Evolutionary conservation across 1,140 invertebrate species (phyloP).

Genomic region (Sarcophaga bullata): DNA sequence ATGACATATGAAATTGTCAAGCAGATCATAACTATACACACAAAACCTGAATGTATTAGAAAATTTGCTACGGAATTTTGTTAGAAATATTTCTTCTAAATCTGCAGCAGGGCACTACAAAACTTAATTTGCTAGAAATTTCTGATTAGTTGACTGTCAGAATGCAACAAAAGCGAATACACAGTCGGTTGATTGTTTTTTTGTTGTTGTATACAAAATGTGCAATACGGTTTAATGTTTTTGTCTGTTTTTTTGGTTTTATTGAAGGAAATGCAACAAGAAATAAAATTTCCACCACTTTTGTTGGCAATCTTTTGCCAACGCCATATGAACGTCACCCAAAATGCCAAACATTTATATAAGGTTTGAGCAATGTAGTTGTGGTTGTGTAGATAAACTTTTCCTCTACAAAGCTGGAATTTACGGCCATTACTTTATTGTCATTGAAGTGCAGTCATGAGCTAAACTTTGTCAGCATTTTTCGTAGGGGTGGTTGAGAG

Average conservation of each 20-base stretch:
- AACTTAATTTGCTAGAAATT: too few relatives aligned
- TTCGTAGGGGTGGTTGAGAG: not conserved
- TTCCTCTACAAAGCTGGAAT: not conserved
- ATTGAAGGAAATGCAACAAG: too few relatives aligned
- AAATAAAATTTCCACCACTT: not conserved
- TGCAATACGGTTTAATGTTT: too few relatives aligned
- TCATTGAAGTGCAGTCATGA: slow-evolving; percentile 18
- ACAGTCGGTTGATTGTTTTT: too few relatives aligned
- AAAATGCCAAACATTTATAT: not conserved
- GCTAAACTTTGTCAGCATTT: slow-evolving; percentile 10
- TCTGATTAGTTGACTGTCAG: too few relatives aligned
- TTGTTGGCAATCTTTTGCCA: not conserved
- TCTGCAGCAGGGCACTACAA: too few relatives aligned
- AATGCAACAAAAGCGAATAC: too few relatives aligned
- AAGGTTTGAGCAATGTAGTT: not conserved
- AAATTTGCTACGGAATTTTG: too few relatives aligned
- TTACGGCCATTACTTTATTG: not conserved
- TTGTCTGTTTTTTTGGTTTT: too few relatives aligned
- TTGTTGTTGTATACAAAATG: too few relatives aligned
- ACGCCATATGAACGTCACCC: not conserved
- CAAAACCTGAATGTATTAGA: too few relatives aligned
- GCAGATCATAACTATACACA: slow-evolving; percentile 54
- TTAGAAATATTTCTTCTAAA: too few relatives aligned
- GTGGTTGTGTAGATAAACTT: slow-evolving; percentile 50
- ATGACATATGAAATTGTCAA: slow-evolving; percentile 61